phyloP scores from a whole-genome alignment of 2,797 vertebrate species.

The Amblyraja radiata region DNA sequence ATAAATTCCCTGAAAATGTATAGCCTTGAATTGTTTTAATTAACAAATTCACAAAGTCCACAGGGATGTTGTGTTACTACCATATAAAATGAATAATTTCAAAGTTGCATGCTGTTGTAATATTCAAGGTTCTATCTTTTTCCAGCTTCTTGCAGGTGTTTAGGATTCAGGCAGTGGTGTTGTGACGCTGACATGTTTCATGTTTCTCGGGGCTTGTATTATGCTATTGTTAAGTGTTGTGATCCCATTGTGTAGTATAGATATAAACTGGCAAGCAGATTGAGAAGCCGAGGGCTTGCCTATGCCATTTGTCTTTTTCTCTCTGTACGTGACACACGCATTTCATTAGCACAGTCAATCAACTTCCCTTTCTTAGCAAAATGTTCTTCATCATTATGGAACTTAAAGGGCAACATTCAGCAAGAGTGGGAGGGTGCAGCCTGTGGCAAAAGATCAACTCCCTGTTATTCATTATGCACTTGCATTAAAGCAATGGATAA shows the following conservation, averaged over 20 bases:
- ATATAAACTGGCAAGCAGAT: background rate
- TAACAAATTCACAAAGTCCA: background rate
- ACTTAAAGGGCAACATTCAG: background rate
- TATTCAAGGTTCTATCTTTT: background rate
- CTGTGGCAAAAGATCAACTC: background rate
- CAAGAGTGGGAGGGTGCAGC: background rate
- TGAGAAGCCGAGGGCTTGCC: background rate
- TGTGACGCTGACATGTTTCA: background rate
- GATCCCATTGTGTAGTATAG: background rate
- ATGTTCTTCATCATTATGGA: background rate
- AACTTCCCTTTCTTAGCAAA: background rate
- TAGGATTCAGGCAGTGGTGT: background rate
- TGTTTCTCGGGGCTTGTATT: background rate
- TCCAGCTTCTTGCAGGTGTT: background rate
- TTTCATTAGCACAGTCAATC: background rate
- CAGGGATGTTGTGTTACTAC: background rate
- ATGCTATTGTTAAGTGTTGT: background rate
- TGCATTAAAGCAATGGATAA: background rate
- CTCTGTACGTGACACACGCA: background rate
- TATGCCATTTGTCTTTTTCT: background rate
- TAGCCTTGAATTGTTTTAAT: background rate
- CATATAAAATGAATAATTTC: background rate
- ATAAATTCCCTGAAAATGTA: background rate
- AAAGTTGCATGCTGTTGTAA: background rate
- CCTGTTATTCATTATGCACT: background rate